phyloP scores from a whole-genome alignment of 2,888 invertebrate species.

The Heteromyza rotundicornis region DNA sequence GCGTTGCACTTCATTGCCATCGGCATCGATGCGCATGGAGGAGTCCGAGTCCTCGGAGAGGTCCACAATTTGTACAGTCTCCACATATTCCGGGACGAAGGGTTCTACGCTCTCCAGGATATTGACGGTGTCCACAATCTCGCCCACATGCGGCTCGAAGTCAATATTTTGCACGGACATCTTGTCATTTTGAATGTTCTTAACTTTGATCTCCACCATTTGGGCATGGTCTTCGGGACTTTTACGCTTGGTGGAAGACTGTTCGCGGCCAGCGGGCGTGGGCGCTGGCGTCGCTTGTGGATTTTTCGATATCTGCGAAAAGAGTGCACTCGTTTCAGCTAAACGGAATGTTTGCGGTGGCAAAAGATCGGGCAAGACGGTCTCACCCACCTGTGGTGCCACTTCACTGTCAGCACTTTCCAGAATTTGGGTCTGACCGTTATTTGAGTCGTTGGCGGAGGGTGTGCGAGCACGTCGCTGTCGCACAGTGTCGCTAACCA shows the following conservation, averaged over 20 bases:
- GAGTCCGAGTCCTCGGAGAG: slow-evolving; percentile 65
- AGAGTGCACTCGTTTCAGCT: slow-evolving; percentile 72
- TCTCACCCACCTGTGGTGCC: slow-evolving; percentile 5
- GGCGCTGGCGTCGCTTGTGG: slow-evolving; percentile 30
- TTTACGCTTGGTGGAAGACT: slow-evolving; percentile 46
- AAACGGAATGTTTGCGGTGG: slow-evolving; percentile 71
- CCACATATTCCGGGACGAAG: slow-evolving; percentile 66
- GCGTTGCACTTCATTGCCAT: slow-evolving; percentile 42
- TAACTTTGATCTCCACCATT: slow-evolving; percentile 73
- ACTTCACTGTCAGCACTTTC: slow-evolving; percentile 20
- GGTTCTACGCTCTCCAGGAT: slow-evolving; percentile 66
- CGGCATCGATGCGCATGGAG: slow-evolving; percentile 51
- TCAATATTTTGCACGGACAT: slow-evolving; percentile 63
- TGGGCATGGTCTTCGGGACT: slow-evolving; percentile 61
- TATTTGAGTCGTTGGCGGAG: slow-evolving; percentile 45
- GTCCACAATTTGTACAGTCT: slow-evolving; percentile 67
- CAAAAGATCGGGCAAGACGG: slow-evolving; percentile 62
- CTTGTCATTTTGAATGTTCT: slow-evolving; percentile 72
- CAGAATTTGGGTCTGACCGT: slow-evolving; percentile 18
- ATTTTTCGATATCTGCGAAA: slow-evolving; percentile 72
- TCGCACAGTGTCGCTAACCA: slow-evolving; percentile 70
- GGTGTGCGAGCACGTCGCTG: slow-evolving; percentile 63
- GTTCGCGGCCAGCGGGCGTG: slow-evolving; percentile 30
- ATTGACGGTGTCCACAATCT: slow-evolving; percentile 65
- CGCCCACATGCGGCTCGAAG: slow-evolving; percentile 56